These are phyloP conservation scores for Carlito syrichta DNA, from an alignment of 2,113 vertebrate species.

Conservation along the genomic window DNA sequence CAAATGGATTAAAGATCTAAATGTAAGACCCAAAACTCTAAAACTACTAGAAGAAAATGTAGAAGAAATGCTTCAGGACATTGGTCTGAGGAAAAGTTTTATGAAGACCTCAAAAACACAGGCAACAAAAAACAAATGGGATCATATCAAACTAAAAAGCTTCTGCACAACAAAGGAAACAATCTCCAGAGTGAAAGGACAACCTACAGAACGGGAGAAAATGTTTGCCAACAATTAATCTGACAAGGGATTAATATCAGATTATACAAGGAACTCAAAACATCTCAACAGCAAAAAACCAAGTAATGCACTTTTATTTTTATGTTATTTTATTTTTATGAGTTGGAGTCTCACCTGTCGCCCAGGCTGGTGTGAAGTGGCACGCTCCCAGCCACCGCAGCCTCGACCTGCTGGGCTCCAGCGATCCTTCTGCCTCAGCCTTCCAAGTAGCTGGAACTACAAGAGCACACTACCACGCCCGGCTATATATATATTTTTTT, in stretches of 20 bases:
- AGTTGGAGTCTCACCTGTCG: too few relatives aligned
- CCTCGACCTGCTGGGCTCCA: too few relatives aligned
- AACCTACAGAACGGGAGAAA: not conserved
- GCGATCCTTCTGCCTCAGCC: too few relatives aligned
- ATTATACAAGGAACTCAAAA: not conserved
- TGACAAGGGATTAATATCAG: not conserved
- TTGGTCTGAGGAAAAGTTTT: not conserved
- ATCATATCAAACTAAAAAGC: not conserved
- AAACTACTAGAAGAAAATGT: not conserved
- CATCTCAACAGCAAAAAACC: not conserved
- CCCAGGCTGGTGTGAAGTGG: too few relatives aligned
- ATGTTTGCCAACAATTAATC: not conserved
- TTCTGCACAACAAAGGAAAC: not conserved
- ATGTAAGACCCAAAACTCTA: not conserved
- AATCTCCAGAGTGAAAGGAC: not conserved
- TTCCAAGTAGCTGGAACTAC: too few relatives aligned
- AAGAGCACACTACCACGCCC: too few relatives aligned
- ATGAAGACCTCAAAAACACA: not conserved
- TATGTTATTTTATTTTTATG: too few relatives aligned
- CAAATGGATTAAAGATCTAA: not conserved
- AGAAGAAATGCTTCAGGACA: not conserved
- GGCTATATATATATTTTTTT: too few relatives aligned
- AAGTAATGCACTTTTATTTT: too few relatives aligned
- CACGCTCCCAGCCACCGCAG: too few relatives aligned
- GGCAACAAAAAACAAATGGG: not conserved